Evolutionary conservation across 1,140 invertebrate species (phyloP), one percentile per base, ranked within the genome.

Genomic region (Teleopsis dalmanni): DNA sequence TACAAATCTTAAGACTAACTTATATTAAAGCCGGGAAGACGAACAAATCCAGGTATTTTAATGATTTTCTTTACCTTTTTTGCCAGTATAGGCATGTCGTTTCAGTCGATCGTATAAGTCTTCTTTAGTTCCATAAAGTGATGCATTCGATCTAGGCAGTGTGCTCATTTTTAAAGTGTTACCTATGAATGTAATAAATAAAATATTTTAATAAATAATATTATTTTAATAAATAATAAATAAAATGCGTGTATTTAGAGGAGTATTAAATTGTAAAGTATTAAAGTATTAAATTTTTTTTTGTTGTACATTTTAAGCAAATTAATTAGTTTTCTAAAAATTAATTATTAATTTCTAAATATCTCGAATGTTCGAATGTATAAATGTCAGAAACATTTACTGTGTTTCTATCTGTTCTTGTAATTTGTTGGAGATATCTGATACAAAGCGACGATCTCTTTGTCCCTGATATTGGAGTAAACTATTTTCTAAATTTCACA

Each of bases 21-120:
- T 25, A 23, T 48, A 11, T 4, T 11, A 44, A 6, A 4, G 4
- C 13, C 23, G n/a, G n/a, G 0, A 8, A 10, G 23, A n/a, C 10
- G 23, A 2, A 18, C 13, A 4, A 27, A 8, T 6, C 16, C 4
- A n/a, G n/a, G n/a, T n/a, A n/a, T n/a, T n/a, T n/a, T 36, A 3
- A 8, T 42, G 7, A 9, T 54, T 9, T 48, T 34, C 54, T 48
- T 71, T 74, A 90, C 89, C 90, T 90, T 95, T 95, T 75, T 95
- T 94, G 73, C 91, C 91, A 48, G 89, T 87, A 73, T 95, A 95
- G 65, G 91, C 91, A 75, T 95, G 92, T 73, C 91, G 81, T 75
- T 93, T 91, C 72, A 95, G 79, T 77, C 92, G 83, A 74, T 95
- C 92, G 70, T 95, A 95, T 51, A 95, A 80, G 74, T 95, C 92